phyloP scores from a whole-genome alignment of 2,888 invertebrate species.

The Capitulum mitella region DNA sequence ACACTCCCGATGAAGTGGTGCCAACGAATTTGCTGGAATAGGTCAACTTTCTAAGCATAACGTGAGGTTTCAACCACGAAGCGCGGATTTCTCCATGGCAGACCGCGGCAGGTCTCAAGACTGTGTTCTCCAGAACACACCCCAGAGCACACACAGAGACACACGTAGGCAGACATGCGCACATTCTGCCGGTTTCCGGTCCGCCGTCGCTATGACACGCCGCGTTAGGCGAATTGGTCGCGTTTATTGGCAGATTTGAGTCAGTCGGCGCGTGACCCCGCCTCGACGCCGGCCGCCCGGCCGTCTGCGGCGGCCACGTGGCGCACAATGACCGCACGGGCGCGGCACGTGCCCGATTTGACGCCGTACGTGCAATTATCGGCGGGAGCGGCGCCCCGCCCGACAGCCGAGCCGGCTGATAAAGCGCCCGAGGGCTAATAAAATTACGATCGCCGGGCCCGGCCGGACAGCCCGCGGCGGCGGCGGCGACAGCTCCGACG shows the following conservation, averaged over 20 bases:
- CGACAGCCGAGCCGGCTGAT: neutral
- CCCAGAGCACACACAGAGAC: no score
- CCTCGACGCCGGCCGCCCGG: neutral
- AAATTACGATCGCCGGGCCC: neutral
- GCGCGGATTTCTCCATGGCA: no score
- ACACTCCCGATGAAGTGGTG: no score
- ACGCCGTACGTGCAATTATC: conserved; percentile 15
- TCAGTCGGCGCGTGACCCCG: conserved; percentile 11
- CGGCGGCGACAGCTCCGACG: neutral
- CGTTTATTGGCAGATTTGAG: conserved; percentile 13
- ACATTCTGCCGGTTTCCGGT: no score
- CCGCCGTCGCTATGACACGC: neutral
- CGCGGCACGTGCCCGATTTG: neutral
- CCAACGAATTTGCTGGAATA: no score
- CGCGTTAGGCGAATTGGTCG: neutral
- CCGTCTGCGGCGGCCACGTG: neutral
- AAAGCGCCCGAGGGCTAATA: neutral
- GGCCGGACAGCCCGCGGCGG: neutral
- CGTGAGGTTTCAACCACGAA: no score
- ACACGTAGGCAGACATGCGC: no score
- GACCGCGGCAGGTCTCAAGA: no score
- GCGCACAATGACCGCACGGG: conserved; percentile 1
- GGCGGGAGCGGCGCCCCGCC: neutral
- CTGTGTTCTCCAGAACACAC: no score
- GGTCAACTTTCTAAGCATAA: no score